A percentile compares a stretch with the other conserved stretches of the same genome.
phyloP scores from a whole-genome alignment of 23 tunicate genomes.

The Trididemnum miniatum region DNA sequence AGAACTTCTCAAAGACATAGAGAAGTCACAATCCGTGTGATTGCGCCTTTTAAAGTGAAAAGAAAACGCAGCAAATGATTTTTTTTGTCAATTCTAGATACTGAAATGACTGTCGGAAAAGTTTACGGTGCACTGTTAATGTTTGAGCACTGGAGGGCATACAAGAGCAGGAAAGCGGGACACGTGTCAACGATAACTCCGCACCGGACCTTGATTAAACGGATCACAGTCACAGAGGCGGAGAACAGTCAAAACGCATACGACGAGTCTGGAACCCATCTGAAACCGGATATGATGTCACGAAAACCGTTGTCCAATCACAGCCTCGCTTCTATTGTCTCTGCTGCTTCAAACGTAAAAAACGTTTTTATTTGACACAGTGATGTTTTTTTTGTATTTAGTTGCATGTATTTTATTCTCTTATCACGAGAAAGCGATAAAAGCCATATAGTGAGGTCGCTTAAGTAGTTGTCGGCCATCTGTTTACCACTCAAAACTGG shows the following conservation, averaged over 20 bases:
- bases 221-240: neutral
- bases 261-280: neutral
- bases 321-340: slow-evolving; percentile 53
- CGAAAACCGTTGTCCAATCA: slow-evolving; percentile 9
- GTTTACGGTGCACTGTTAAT: slow-evolving; percentile 96
- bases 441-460: too few relatives aligned
- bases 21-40: too few relatives aligned
- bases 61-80: too few relatives aligned
- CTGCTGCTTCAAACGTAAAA: slow-evolving; percentile 58
- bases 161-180: slow-evolving; percentile 66
- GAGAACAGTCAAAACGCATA: neutral
- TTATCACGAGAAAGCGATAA: too few relatives aligned
- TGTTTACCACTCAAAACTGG: too few relatives aligned
- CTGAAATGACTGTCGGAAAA: slow-evolving; percentile 79
- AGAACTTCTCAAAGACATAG: too few relatives aligned
- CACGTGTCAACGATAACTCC: slow-evolving; percentile 47
- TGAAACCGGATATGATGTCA: neutral
- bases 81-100: neutral
- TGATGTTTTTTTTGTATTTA: too few relatives aligned
- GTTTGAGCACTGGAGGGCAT: slow-evolving; percentile 99
- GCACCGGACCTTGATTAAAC: neutral
- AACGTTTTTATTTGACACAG: too few relatives aligned
- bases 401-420: too few relatives aligned
- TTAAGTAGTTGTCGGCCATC: too few relatives aligned
- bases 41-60: too few relatives aligned